phyloP scores from a whole-genome alignment of 2,113 vertebrate species.

The Antechinus flavipes region DNA sequence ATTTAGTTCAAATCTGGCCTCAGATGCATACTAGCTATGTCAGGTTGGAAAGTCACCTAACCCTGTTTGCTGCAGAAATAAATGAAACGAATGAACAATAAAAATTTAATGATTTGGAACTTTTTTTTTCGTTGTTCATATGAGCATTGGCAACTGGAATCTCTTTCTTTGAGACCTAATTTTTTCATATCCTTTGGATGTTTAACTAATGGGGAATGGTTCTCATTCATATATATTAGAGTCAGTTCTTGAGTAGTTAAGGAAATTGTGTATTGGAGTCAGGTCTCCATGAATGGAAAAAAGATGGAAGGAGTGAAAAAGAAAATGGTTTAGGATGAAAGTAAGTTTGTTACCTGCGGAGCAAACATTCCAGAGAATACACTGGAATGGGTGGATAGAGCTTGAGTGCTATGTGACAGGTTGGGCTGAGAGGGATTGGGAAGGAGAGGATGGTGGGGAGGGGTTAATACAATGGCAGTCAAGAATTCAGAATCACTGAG shows the following conservation, averaged over 20 bases:
- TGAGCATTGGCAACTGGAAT: not conserved
- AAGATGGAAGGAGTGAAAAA: not conserved
- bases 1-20: not conserved
- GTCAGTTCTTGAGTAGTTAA: not conserved
- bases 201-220: not conserved
- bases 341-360: not conserved
- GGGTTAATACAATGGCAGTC: not conserved
- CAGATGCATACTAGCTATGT: not conserved
- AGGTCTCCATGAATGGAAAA: not conserved
- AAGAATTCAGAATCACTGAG: not conserved
- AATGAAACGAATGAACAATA: not conserved
- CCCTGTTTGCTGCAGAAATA: not conserved
- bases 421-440: not conserved
- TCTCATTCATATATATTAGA: not conserved
- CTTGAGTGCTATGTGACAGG: not conserved
- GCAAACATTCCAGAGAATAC: not conserved
- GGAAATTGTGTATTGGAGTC: not conserved
- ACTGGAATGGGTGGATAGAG: not conserved
- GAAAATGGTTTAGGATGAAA: not conserved
- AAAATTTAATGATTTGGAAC: not conserved
- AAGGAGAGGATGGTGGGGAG: not conserved
- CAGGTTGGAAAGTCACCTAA: not conserved
- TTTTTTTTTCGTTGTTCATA: not conserved
- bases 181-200: not conserved
- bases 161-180: not conserved